Base-by-base conservation (phyloP, 2,113 vertebrate species). In the Oryzias woworae region DNA sequence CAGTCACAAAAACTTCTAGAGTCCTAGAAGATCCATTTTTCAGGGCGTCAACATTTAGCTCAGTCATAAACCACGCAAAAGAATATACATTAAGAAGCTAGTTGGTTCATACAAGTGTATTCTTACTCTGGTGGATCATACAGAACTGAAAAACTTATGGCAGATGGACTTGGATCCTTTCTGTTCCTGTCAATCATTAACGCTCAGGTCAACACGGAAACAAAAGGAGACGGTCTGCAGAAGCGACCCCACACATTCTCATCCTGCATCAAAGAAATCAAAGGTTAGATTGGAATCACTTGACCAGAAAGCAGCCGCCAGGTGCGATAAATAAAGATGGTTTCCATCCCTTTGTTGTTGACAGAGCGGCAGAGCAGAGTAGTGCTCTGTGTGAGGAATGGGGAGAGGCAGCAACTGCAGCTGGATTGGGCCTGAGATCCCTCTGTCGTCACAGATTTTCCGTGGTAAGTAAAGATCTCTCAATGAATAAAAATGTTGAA, bases 151-250 rank as follows among this genome's bases (percentile, higher is more conserved):
- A 53, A 52, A n/a, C 31, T 22, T 2, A 3, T 20, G n/a, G 45
- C 18, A 24, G 49, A 65, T 85, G 90, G 87, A 92, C 89, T 90
- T 91, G 70, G 83, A 71, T 66, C 89, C 64, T 74, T 75, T 85
- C 80, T 87, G 73, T 64, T 14, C 53, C 71, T 65, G 88, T 87
- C 73, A 90, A 90, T 90, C 84, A 92, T 92, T 92, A 89, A 90
- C 45, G 24, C 14, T 62, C 44, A 59, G 61, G 48, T 58, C 46
- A 67, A 53, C 62, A 52, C 54, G 50, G 62, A 82, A 72, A 50
- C n/a, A 18, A 42, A 44, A 50, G 58, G 44, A 53, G 58, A 14
- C 4, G 4, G 23, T 14, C 14, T 12, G 49, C 52, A 24, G 49
- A 14, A 28, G 57, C 17, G 4, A 2, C 1, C 57, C 10, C 17